Conservation (phyloP, 2,113 vertebrate genomes). For the Odocoileus hemionus region DNA sequence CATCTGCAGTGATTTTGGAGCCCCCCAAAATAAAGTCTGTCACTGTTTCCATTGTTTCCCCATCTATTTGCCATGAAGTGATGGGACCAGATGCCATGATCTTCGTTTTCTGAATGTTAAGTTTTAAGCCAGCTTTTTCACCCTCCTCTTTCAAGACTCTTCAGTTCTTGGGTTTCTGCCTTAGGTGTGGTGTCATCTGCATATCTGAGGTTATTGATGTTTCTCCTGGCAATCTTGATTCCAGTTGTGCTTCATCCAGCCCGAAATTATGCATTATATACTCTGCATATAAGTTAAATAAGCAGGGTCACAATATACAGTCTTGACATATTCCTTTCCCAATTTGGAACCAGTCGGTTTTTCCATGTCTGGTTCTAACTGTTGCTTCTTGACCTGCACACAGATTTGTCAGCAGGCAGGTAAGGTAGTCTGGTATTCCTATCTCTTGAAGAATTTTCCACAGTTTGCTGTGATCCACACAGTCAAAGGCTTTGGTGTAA, state of each 20-base stretch:
- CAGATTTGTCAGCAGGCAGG: background rate
- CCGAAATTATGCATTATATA: accelerated
- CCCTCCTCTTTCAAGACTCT: background rate
- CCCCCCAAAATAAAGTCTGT: background rate
- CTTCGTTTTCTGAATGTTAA: background rate
- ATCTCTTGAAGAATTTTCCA: background rate
- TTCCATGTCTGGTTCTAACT: background rate
- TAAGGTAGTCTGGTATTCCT: background rate
- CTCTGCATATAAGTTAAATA: background rate
- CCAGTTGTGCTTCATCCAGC: background rate
- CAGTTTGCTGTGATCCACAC: background rate
- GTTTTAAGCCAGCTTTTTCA: background rate
- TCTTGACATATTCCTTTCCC: background rate
- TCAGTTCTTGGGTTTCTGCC: background rate
- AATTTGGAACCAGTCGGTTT: background rate
- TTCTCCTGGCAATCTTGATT: background rate
- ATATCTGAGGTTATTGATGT: background rate
- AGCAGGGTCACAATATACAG: background rate
- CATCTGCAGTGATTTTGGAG: background rate
- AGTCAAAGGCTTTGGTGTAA: background rate
- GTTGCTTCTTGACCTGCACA: background rate
- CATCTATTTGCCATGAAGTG: background rate
- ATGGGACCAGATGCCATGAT: background rate
- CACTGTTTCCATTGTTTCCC: background rate
- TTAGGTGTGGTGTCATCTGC: background rate